Percentiles rank a stretch among this genome's conserved stretches.
Evolutionary conservation across 1,140 invertebrate genomes (phyloP).

Genomic region (Philotrypesis tridentata): DNA sequence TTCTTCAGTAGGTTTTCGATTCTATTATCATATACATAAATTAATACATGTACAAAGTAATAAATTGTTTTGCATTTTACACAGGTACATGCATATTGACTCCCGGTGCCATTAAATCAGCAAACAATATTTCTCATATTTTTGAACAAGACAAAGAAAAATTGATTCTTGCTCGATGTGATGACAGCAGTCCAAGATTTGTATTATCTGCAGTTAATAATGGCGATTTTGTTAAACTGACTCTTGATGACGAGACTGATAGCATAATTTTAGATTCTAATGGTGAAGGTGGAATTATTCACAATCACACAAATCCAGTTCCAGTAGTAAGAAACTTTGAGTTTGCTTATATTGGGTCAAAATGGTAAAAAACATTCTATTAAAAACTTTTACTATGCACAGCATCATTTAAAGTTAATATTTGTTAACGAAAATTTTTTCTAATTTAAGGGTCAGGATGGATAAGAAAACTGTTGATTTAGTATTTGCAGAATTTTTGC

Average conservation of each 20-base stretch:
- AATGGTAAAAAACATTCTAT: slow-evolving; percentile 60
- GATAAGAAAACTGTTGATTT: slow-evolving; percentile 64
- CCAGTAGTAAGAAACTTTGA: slow-evolving; percentile 60
- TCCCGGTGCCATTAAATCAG: slow-evolving; percentile 58
- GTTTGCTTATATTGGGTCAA: slow-evolving; percentile 63
- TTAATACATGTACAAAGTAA: slow-evolving; percentile 2
- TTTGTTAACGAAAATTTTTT: slow-evolving; percentile 35
- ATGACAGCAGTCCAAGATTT: slow-evolving; percentile 66
- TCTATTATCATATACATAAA: slow-evolving; percentile 1
- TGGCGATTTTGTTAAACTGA: slow-evolving; percentile 58
- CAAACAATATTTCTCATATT: slow-evolving; percentile 61
- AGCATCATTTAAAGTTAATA: background rate
- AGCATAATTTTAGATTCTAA: slow-evolving; percentile 62
- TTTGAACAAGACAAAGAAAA: slow-evolving; percentile 60
- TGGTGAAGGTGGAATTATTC: slow-evolving; percentile 59
- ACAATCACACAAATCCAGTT: slow-evolving; percentile 63
- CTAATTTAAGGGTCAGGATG: slow-evolving; percentile 63
- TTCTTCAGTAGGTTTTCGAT: slow-evolving; percentile 64
- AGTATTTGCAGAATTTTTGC: slow-evolving; percentile 61
- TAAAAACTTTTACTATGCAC: background rate
- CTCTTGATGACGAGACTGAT: slow-evolving; percentile 65
- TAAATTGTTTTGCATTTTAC: slow-evolving; percentile 28
- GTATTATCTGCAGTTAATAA: slow-evolving; percentile 60
- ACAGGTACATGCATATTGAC: slow-evolving; percentile 67
- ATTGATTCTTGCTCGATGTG: slow-evolving; percentile 66